phyloP scores from a whole-genome alignment of 2,797 vertebrate genomes.

The Gymnocypris eckloni region DNA sequence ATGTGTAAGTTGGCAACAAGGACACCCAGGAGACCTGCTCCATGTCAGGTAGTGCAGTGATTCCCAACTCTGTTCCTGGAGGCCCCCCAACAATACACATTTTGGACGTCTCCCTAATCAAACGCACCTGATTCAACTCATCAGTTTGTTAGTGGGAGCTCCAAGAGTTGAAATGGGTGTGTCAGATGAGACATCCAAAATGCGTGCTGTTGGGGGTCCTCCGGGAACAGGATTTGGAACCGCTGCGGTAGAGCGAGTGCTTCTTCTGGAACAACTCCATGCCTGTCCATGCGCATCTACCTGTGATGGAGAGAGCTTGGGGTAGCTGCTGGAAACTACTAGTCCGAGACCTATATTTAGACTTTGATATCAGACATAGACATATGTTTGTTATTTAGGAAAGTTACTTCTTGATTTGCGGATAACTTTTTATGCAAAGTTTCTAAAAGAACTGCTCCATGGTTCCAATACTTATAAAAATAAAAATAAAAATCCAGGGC shows the following conservation, averaged over 20 bases:
- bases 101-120: conserved; percentile 20
- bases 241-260: not conserved
- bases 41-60: conserved; percentile 33
- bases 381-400: not conserved
- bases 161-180: conserved; percentile 13
- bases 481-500: not conserved
- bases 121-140: conserved; percentile 38
- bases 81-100: conserved; percentile 28
- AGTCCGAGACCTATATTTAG: not conserved
- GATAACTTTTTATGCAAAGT: not conserved
- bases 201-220: not conserved
- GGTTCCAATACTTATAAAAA: not conserved
- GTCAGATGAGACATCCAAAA: conserved; percentile 5
- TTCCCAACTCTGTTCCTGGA: conserved; percentile 35
- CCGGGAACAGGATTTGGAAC: not conserved
- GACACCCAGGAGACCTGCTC: conserved; percentile 10
- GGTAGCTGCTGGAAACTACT: conserved; percentile 1
- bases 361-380: not conserved
- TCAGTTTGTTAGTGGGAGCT: conserved; percentile 3
- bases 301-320: conserved; percentile 17
- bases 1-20: conserved; percentile 1
- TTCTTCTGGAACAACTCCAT: conserved; percentile 13
- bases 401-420: not conserved
- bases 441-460: not conserved
- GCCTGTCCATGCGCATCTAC: conserved; percentile 5